These are phyloP conservation scores for Tauraco erythrolophus DNA, from an alignment of 2,113 vertebrate species.

Conservation along the genomic window DNA sequence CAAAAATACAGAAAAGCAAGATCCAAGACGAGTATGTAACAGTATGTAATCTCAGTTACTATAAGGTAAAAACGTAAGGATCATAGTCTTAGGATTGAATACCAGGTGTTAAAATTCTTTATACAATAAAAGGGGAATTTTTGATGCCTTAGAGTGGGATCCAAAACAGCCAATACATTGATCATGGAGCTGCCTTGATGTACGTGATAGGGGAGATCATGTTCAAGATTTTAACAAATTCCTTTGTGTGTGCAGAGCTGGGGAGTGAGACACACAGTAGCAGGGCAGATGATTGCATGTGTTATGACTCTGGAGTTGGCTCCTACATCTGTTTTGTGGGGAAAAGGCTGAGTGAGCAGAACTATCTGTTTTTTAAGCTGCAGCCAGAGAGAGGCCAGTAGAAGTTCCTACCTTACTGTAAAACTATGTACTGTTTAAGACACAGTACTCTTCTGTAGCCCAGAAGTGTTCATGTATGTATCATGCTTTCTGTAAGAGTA, in stretches of 20 bases:
- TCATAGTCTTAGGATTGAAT: not conserved
- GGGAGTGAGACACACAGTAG: not conserved
- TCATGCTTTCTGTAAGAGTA: not conserved
- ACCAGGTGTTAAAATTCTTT: not conserved
- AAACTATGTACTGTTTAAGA: not conserved
- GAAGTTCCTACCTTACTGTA: not conserved
- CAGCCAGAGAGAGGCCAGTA: not conserved
- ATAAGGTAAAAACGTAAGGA: not conserved
- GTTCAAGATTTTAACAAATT: not conserved
- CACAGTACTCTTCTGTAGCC: not conserved
- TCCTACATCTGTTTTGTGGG: not conserved
- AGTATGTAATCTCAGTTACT: not conserved
- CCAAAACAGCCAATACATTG: slow-evolving; percentile 32
- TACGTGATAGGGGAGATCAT: not conserved
- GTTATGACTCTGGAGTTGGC: not conserved
- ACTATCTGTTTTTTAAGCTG: not conserved
- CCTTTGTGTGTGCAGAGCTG: not conserved
- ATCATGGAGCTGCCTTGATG: not conserved
- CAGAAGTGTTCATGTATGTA: not conserved
- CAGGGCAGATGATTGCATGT: not conserved
- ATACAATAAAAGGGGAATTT: not conserved
- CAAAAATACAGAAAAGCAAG: not conserved
- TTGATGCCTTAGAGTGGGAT: not conserved
- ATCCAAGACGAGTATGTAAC: not conserved
- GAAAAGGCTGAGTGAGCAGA: not conserved